Conservation (phyloP, 2,888 invertebrate species). For the Hydraecia micacea region DNA sequence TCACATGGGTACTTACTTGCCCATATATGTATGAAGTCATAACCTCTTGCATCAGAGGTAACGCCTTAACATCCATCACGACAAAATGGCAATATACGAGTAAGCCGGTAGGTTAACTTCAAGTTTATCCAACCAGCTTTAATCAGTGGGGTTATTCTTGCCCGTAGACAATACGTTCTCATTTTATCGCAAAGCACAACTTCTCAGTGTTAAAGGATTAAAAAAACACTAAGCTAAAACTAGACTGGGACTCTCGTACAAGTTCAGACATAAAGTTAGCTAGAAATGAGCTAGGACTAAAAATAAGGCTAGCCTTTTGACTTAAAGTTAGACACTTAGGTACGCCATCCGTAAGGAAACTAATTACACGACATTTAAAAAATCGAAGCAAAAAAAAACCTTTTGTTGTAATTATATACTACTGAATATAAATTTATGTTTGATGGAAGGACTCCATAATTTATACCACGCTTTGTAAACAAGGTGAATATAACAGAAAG, state of each 20-base stretch:
- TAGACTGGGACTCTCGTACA: constrained; percentile 8
- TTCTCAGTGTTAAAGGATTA: constrained; percentile 2
- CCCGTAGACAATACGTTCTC: background rate
- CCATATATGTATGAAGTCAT: background rate
- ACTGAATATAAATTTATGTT: background rate
- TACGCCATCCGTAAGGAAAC: constrained; percentile 1
- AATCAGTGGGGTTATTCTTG: background rate
- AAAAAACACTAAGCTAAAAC: constrained; percentile 23
- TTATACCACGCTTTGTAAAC: constrained; percentile 22
- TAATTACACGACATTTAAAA: background rate
- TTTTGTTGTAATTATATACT: background rate
- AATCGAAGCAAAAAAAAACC: background rate
- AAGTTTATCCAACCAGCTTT: background rate
- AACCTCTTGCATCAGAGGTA: background rate
- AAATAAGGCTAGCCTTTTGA: constrained; percentile 31
- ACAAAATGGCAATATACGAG: background rate
- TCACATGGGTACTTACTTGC: background rate
- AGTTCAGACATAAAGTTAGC: constrained; percentile 32
- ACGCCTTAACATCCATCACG: background rate
- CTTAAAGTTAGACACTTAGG: constrained; percentile 35
- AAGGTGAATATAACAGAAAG: constrained; percentile 23
- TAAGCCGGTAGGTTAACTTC: background rate
- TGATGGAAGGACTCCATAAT: constrained; percentile 9
- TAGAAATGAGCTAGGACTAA: constrained; percentile 32
- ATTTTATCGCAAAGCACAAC: constrained; percentile 9